A percentile compares a stretch with the other conserved stretches of the same genome.
These are phyloP conservation scores for Nerophis ophidion DNA, from an alignment of 2,113 vertebrate species.

Conservation along the genomic window DNA sequence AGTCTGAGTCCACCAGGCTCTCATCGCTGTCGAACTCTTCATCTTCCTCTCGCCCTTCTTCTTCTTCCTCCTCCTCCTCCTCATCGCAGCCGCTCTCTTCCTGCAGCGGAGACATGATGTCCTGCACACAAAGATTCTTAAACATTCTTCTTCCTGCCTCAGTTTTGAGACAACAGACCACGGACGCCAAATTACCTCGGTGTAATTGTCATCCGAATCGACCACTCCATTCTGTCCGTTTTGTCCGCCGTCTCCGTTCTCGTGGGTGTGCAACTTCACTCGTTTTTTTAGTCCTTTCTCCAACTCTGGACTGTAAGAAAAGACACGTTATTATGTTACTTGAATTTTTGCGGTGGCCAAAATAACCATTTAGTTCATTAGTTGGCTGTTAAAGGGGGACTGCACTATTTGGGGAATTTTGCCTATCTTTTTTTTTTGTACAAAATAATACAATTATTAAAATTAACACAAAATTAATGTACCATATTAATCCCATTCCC, in stretches of 20 bases:
- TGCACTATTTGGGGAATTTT: too few relatives aligned
- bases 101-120: conserved; percentile 73
- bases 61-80: conserved; percentile 80
- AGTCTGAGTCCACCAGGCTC: conserved; percentile 91
- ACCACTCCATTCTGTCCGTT: conserved; percentile 77
- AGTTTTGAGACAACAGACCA: not conserved
- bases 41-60: conserved; percentile 75
- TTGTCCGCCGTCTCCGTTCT: conserved; percentile 77
- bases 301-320: conserved; percentile 77
- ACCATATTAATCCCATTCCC: too few relatives aligned
- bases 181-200: conserved; percentile 59
- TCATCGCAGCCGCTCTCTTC: conserved; percentile 94
- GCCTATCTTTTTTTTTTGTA: too few relatives aligned
- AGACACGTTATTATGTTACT: too few relatives aligned
- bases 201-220: conserved; percentile 78
- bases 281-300: conserved; percentile 85
- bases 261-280: conserved; percentile 78
- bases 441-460: too few relatives aligned
- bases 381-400: too few relatives aligned
- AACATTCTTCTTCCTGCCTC: not conserved
- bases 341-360: too few relatives aligned
- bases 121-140: conserved; percentile 41
- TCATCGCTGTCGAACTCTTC: conserved; percentile 87
- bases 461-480: too few relatives aligned
- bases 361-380: too few relatives aligned